A percentile compares a stretch with the other conserved stretches of the same genome.
Conservation (phyloP, 2,113 vertebrate genomes). For the Chaetodon auriga region DNA sequence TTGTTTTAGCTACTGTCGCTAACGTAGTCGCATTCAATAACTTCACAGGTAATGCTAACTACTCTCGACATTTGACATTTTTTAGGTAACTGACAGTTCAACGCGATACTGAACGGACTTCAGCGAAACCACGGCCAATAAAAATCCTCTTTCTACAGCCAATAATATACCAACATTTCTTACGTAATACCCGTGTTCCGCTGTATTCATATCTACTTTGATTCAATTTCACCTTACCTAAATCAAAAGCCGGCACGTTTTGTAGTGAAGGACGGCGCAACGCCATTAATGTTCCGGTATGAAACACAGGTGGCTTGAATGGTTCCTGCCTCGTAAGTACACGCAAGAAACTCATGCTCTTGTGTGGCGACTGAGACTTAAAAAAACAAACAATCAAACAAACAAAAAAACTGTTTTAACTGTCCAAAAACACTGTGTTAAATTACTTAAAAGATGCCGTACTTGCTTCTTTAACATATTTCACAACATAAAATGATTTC, state of each 20-base stretch:
- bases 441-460: neutral
- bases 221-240: conserved; percentile 43
- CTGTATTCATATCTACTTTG: neutral
- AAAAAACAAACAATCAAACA: no score
- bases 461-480: neutral
- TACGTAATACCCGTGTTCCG: rapidly evolving
- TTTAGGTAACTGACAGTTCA: neutral
- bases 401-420: neutral
- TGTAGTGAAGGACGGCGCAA: conserved; percentile 59
- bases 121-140: neutral
- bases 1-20: neutral
- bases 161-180: neutral
- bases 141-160: neutral
- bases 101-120: neutral
- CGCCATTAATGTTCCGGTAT: conserved; percentile 58
- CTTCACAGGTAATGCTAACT: neutral
- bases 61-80: neutral
- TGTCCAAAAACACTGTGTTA: neutral
- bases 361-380: neutral
- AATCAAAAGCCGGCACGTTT: conserved; percentile 34
- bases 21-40: neutral
- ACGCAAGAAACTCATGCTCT: neutral
- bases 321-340: conserved; percentile 38
- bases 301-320: conserved; percentile 55
- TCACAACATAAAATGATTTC: neutral